Evolutionary conservation across 2,113 vertebrate species (phyloP), one percentile per base, ranked within the genome.

Genomic region (Nansenia antarctica): DNA sequence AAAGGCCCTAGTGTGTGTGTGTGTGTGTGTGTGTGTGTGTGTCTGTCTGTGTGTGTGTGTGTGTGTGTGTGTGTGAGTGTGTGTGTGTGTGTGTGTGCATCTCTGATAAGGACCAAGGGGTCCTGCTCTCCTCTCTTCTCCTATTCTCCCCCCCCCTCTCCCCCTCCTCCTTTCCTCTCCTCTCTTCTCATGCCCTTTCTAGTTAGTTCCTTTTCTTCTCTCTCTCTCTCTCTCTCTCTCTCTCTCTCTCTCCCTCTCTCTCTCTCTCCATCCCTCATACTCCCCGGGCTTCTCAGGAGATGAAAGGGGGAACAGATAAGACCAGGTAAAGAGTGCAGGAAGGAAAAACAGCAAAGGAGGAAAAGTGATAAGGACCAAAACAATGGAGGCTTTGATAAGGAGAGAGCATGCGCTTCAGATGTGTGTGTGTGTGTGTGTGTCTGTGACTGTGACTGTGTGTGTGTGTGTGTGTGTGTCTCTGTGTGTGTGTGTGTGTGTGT

Each of bases 21-120:
- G 55, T 42, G 42, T 65, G 62, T 65, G 62, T 65, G 62, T 73
- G 31, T 24, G 52, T 31, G 57, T 80, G 74, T 86, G 69, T 54
- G 31, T n/a, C n/a, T n/a, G n/a, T n/a, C n/a, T n/a, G n/a, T n/a
- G n/a, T n/a, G n/a, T n/a, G n/a, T n/a, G n/a, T n/a, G 73, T 45
- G 37, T 22, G 62, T 64, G 62, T 14, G 32, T 39, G 60, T 60
- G 57, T 32, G 57, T 59, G 55, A 6, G 47, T 53, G 49, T 53
- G 49, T 53, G 49, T 24, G 20, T 11, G 24, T 26, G 52, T 54
- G 24, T 54, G 52, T 22, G 59, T 52, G 70, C 70, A 78, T 79
- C 76, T 68, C 66, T 53, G 82, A 89, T 89, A 89, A 89, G 82
- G 64, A 58, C 34, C 22, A 27, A 24, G 30, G 26, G 37, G 37